A percentile compares a stretch with the other conserved stretches of the same genome.
phyloP scores from a whole-genome alignment of 2,888 invertebrate species.

The Trichogramma evanescens region DNA sequence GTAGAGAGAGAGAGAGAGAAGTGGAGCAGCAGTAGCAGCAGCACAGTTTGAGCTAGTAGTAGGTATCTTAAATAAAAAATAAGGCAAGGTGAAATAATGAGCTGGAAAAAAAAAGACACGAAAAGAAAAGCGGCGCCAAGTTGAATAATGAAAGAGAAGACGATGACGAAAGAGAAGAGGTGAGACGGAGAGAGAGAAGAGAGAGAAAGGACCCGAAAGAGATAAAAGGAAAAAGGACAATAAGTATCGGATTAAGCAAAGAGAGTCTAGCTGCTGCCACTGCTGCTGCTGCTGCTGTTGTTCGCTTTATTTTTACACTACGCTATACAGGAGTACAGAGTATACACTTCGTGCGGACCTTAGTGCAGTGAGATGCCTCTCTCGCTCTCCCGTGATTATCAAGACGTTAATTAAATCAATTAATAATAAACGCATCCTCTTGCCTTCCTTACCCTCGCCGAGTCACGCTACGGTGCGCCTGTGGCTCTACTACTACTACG shows the following conservation, averaged over 20 bases:
- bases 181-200: slow-evolving; percentile 20
- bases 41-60: too few relatives aligned
- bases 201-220: slow-evolving; percentile 7
- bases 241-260: slow-evolving; percentile 16
- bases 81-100: slow-evolving; percentile 6
- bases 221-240: slow-evolving; percentile 12
- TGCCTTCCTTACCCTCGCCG: not conserved
- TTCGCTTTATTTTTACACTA: too few relatives aligned
- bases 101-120: slow-evolving; percentile 22
- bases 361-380: too few relatives aligned
- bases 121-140: slow-evolving; percentile 5
- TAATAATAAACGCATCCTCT: slow-evolving; percentile 9
- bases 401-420: slow-evolving; percentile 16
- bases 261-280: not conserved
- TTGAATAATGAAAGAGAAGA: slow-evolving; percentile 4
- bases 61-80: not conserved
- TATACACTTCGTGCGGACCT: too few relatives aligned
- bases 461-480: not conserved
- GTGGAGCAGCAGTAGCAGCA: too few relatives aligned
- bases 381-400: not conserved
- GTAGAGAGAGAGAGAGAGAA: too few relatives aligned
- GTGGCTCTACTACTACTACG: too few relatives aligned
- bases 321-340: too few relatives aligned
- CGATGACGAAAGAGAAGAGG: not conserved
- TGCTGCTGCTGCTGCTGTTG: too few relatives aligned